Conservation (phyloP, 2,113 vertebrate genomes). For the Caranx ignobilis region DNA sequence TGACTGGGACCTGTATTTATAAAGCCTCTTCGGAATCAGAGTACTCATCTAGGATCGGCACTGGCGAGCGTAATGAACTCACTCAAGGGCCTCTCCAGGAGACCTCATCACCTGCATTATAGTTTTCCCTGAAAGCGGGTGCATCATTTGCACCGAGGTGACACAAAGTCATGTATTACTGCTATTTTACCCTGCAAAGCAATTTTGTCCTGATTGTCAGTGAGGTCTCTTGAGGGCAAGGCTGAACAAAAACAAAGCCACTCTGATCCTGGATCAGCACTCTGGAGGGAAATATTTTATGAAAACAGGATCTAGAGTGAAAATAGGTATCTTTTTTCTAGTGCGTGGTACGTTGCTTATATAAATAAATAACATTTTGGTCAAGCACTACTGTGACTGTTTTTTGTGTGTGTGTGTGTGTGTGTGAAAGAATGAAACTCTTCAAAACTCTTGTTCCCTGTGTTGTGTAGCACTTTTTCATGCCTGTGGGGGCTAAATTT, state of each 20-base stretch:
- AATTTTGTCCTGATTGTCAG: constrained; percentile 32
- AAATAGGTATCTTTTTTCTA: constrained; percentile 77
- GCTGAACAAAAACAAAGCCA: neutral
- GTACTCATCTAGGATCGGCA: constrained; percentile 65
- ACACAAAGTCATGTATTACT: constrained; percentile 13
- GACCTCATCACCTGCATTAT: constrained; percentile 35
- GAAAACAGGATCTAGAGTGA: constrained; percentile 65
- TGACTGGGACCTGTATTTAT: constrained; percentile 68
- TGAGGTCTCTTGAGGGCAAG: constrained; percentile 19
- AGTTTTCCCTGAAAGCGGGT: constrained; percentile 3
- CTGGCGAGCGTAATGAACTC: constrained; percentile 17
- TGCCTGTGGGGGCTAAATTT: neutral
- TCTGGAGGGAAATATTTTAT: constrained; percentile 53
- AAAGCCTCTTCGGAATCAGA: constrained; percentile 44
- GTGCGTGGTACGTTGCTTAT: constrained; percentile 76
- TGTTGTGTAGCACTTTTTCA: neutral
- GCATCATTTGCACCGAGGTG: neutral
- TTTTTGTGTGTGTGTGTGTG: constrained; percentile 56
- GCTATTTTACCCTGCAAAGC: neutral
- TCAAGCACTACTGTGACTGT: constrained; percentile 64
- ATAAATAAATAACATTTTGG: constrained; percentile 81
- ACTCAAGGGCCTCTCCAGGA: constrained; percentile 15
- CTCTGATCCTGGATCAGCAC: constrained; percentile 68
- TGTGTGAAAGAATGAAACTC: constrained; percentile 37
- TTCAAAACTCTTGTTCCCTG: neutral